Evolutionary conservation across 2,888 invertebrate species (phyloP).

Genomic region (Nysson spinosus): DNA sequence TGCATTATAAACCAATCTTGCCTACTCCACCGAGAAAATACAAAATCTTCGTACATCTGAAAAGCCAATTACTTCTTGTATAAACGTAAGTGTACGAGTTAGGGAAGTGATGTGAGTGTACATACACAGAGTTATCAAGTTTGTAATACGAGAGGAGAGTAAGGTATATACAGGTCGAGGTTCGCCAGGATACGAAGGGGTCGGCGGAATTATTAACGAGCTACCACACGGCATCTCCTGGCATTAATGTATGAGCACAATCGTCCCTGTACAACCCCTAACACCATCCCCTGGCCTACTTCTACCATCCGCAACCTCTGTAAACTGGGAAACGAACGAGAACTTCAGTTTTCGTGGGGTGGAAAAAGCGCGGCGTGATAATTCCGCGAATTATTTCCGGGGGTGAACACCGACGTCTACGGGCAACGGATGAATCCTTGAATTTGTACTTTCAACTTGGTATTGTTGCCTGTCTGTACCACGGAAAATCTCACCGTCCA

Average conservation of each 20-base stretch:
- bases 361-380: slow-evolving; percentile 34
- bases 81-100: too few relatives aligned
- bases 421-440: not conserved
- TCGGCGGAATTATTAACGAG: slow-evolving; percentile 67
- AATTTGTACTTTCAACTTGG: not conserved
- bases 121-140: slow-evolving; percentile 16
- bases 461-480: slow-evolving; percentile 13
- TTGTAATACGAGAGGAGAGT: slow-evolving; percentile 35
- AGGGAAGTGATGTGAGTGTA: not conserved
- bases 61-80: too few relatives aligned
- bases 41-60: slow-evolving; percentile 16
- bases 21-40: too few relatives aligned
- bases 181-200: slow-evolving; percentile 33
- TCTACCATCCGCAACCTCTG: not conserved
- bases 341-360: slow-evolving; percentile 14
- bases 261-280: slow-evolving; percentile 45
- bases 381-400: slow-evolving; percentile 36
- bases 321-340: not conserved
- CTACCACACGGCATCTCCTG: slow-evolving; percentile 59
- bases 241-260: slow-evolving; percentile 66
- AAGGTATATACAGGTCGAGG: slow-evolving; percentile 45
- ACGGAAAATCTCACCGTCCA: slow-evolving; percentile 1
- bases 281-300: not conserved
- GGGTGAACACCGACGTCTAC: slow-evolving; percentile 5
- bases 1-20: too few relatives aligned